Conservation (phyloP, 2,888 invertebrate species). For the Drosophila putrida region DNA sequence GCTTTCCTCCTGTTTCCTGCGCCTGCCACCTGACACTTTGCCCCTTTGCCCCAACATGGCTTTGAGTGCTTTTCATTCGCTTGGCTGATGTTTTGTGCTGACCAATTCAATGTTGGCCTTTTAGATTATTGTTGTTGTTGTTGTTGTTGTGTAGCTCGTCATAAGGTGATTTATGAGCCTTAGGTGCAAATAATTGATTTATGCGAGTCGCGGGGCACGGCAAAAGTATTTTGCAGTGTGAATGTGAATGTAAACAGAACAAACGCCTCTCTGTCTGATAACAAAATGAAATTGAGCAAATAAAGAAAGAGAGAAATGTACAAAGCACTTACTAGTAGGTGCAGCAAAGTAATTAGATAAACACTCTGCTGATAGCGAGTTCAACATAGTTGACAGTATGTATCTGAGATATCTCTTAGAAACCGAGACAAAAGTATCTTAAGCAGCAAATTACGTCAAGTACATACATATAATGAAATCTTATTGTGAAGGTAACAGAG, state of each 20-base stretch:
- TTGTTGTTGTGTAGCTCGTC: constrained; percentile 59
- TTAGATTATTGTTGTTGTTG: constrained; percentile 17
- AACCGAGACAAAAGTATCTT: constrained; percentile 1
- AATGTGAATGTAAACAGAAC: constrained; percentile 3
- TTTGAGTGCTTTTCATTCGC: constrained; percentile 22
- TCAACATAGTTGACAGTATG: constrained; percentile 6
- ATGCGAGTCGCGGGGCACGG: constrained; percentile 46
- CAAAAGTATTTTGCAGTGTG: constrained; percentile 25
- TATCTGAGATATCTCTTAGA: neutral
- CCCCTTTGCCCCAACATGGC: neutral
- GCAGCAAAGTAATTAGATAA: constrained; percentile 56
- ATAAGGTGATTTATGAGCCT: constrained; percentile 71
- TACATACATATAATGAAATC: constrained; percentile 2
- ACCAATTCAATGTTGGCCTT: constrained; percentile 25
- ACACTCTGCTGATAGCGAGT: constrained; percentile 30
- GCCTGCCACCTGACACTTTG: constrained; percentile 7
- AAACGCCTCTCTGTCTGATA: constrained; percentile 43
- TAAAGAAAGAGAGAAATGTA: constrained; percentile 26
- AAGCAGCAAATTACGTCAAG: constrained; percentile 1
- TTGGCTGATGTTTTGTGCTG: constrained; percentile 21
- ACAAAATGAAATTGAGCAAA: constrained; percentile 28
- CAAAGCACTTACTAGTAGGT: constrained; percentile 36
- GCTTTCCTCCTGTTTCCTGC: constrained; percentile 11
- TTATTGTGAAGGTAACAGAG: constrained; percentile 3
- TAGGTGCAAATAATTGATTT: constrained; percentile 80